These are phyloP conservation scores for Drepanosiphum platanoidis DNA, from an alignment of 2,888 invertebrate species.

Conservation along the genomic window DNA sequence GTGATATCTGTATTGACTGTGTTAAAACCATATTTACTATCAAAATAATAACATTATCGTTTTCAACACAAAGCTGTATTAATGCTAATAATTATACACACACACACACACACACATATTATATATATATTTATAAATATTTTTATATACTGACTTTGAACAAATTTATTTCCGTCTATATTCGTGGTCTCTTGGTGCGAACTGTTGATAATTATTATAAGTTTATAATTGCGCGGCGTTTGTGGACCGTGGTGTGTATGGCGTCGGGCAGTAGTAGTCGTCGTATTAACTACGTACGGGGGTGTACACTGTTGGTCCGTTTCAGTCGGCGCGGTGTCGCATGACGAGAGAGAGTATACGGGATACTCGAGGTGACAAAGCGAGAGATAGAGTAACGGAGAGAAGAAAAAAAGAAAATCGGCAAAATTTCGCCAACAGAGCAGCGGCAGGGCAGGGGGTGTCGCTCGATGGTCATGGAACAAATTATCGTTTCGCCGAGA, in stretches of 20 bases:
- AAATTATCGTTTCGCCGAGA: not conserved
- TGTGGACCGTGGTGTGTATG: not conserved
- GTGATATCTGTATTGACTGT: not conserved
- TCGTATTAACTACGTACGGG: not conserved
- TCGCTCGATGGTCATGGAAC: not conserved
- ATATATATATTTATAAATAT: too few relatives aligned
- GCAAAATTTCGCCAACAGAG: not conserved
- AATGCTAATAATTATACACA: not conserved
- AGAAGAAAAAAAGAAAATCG: not conserved
- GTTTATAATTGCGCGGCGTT: not conserved
- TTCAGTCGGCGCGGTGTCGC: not conserved
- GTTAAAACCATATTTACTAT: not conserved
- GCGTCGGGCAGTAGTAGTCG: not conserved
- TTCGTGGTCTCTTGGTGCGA: not conserved
- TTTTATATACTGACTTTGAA: slow-evolving; percentile 18
- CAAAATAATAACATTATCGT: too few relatives aligned
- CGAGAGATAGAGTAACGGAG: not conserved
- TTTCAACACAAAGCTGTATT: too few relatives aligned
- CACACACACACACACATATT: too few relatives aligned
- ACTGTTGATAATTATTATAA: not conserved
- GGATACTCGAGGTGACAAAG: not conserved
- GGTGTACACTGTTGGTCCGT: not conserved
- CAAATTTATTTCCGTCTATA: not conserved
- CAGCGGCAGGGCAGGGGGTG: not conserved
- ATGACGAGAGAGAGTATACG: not conserved